Base-by-base conservation (phyloP, 1,140 invertebrate species). In the Ephestia elutella region DNA sequence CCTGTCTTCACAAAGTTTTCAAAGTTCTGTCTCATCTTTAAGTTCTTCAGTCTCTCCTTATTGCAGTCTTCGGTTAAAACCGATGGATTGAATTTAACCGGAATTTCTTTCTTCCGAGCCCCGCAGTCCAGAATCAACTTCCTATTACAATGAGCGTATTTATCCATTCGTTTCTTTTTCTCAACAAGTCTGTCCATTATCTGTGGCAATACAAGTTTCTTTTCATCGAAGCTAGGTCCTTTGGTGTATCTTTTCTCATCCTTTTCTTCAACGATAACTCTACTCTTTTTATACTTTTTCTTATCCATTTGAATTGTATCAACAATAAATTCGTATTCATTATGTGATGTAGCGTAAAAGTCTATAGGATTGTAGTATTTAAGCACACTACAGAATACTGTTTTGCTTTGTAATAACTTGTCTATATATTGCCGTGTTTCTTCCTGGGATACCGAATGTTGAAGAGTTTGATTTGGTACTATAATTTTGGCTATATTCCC, bases 221-320 rank as follows among this genome's bases (percentile, higher is more conserved):
- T 76, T 50, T 76, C 73, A 15, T 71, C 49, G n/a, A 76, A 54
- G 61, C 65, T 62, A 9, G 73, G 66, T 0, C 71, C 73, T 66
- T 70, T 71, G 0, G 67, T 71, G 20, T 54, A 70, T 18, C n/a
- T 55, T 55, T 5, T 44, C 30, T 11, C 1, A 8, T 10, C 3
- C 38, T 49, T 56, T 70, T 56, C 60, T 11, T 15, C 38, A 1
- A 71, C 62, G 25, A 18, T 20, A 8, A 20, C 9, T 11, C 17
- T 11, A 7, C 25, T 32, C 9, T 32, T 32, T 11, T 10, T 32
- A 32, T 32, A 32, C 9, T 32, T 32, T 10, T 32, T 32, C 11
- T 32, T 32, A 32, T 32, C 30, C 9, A 7, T 10, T 11, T 4
- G 30, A 10, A 32, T 10, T 32, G 30, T 32, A 11, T 32, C 30